Evolutionary conservation across 1,140 invertebrate genomes (phyloP).

Genomic region (Arctopsyche grandis): DNA sequence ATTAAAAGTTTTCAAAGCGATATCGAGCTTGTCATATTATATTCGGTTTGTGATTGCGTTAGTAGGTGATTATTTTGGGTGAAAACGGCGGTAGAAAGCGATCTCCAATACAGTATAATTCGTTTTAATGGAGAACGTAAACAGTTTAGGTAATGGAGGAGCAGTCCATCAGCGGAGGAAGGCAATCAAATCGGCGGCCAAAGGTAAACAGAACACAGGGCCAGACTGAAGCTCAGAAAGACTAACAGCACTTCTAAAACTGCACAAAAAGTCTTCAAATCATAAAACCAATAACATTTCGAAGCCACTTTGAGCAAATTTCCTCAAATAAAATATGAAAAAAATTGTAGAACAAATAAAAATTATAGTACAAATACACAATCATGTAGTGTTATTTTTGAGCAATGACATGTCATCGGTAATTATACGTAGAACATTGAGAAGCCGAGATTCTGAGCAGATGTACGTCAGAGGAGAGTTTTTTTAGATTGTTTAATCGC

Average conservation of each 20-base stretch:
- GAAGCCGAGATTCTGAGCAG: not conserved
- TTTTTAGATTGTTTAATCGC: slow-evolving; percentile 52
- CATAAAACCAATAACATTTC: not conserved
- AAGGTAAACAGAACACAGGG: slow-evolving; percentile 44
- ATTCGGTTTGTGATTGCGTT: not conserved
- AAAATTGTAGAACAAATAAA: too few relatives aligned
- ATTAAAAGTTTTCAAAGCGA: not conserved
- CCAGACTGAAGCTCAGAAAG: not conserved
- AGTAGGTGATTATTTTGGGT: slow-evolving; percentile 25
- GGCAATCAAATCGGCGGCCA: slow-evolving; percentile 49
- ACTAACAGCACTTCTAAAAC: slow-evolving; percentile 22
- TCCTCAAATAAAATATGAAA: too few relatives aligned
- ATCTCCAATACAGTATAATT: slow-evolving; percentile 45
- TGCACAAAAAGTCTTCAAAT: not conserved
- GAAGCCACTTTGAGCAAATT: not conserved
- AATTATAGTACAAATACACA: too few relatives aligned
- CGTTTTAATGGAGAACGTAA: slow-evolving; percentile 51
- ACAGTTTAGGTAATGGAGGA: slow-evolving; percentile 52
- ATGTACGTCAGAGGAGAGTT: slow-evolving; percentile 44
- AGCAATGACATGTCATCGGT: not conserved
- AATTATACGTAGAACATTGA: not conserved
- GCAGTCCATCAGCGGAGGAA: slow-evolving; percentile 51
- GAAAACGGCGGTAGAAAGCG: slow-evolving; percentile 41
- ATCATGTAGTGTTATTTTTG: too few relatives aligned
- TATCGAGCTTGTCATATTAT: not conserved